Evolutionary conservation across 2,797 vertebrate genomes (phyloP).

Genomic region (Calcarius lapponicus): DNA sequence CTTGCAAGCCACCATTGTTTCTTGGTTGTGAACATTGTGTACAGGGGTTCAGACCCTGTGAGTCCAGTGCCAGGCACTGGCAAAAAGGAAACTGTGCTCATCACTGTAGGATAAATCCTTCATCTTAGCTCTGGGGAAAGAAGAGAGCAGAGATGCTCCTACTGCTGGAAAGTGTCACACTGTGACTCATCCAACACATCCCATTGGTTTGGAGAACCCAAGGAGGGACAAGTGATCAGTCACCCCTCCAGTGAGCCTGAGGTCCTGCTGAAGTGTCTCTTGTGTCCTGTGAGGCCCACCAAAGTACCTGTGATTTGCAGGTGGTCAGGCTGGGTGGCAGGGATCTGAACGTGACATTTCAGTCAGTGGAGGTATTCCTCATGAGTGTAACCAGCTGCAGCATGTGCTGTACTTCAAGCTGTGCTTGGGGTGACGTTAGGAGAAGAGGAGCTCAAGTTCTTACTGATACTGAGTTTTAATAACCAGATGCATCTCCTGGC

Average conservation of each 20-base stretch:
- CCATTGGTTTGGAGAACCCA: not conserved
- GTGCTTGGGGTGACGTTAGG: not conserved
- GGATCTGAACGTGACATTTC: not conserved
- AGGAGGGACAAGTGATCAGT: not conserved
- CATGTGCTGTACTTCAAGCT: not conserved
- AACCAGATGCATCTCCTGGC: not conserved
- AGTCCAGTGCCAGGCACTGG: not conserved
- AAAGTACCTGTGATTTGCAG: not conserved
- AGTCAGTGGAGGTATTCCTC: not conserved
- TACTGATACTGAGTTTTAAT: conserved; percentile 6
- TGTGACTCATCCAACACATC: not conserved
- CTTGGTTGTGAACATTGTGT: conserved; percentile 40
- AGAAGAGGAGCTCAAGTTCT: not conserved
- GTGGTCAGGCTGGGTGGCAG: not conserved
- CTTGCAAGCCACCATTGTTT: conserved; percentile 71
- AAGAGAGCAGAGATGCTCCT: not conserved
- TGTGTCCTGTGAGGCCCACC: not conserved
- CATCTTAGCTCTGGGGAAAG: not conserved
- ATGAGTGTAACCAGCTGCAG: not conserved
- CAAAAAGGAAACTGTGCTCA: not conserved
- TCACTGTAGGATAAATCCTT: not conserved
- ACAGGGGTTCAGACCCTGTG: not conserved
- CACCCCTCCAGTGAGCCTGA: not conserved
- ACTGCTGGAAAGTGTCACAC: not conserved
- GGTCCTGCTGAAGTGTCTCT: not conserved